Conservation (phyloP, 2,113 vertebrate species). For the Centropus unirufus region DNA sequence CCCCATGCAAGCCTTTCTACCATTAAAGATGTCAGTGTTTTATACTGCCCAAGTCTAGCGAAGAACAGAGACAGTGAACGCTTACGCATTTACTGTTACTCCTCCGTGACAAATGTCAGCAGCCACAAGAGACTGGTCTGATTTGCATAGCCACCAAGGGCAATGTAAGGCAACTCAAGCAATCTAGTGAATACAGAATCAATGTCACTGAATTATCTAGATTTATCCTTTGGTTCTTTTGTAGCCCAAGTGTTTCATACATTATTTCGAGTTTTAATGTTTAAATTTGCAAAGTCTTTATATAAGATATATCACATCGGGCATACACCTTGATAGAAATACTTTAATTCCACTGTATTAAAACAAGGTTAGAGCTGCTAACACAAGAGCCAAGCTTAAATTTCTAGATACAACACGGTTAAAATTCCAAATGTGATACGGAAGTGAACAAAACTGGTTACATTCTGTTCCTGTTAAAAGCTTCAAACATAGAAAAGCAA, state of each 20-base stretch:
- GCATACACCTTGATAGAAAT: background rate
- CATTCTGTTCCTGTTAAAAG: background rate
- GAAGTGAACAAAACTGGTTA: background rate
- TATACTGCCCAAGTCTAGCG: background rate
- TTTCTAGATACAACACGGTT: background rate
- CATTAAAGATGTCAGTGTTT: background rate
- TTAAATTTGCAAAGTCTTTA: background rate
- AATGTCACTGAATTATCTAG: background rate
- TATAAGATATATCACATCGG: background rate
- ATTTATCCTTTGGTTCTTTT: background rate
- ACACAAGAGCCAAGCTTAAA: background rate
- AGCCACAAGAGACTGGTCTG: background rate
- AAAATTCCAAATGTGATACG: background rate
- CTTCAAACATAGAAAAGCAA: background rate
- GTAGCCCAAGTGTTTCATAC: background rate
- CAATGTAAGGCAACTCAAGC: accelerated
- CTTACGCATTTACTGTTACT: background rate
- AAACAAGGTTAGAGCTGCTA: background rate
- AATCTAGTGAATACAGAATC: background rate
- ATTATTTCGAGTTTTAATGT: background rate
- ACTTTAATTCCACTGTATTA: background rate
- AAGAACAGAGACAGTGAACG: background rate
- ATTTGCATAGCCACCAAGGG: background rate
- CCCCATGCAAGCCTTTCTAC: background rate
- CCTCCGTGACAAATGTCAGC: background rate